These are phyloP conservation scores for Pluvianellus socialis DNA, from an alignment of 2,113 vertebrate species.

Conservation along the genomic window DNA sequence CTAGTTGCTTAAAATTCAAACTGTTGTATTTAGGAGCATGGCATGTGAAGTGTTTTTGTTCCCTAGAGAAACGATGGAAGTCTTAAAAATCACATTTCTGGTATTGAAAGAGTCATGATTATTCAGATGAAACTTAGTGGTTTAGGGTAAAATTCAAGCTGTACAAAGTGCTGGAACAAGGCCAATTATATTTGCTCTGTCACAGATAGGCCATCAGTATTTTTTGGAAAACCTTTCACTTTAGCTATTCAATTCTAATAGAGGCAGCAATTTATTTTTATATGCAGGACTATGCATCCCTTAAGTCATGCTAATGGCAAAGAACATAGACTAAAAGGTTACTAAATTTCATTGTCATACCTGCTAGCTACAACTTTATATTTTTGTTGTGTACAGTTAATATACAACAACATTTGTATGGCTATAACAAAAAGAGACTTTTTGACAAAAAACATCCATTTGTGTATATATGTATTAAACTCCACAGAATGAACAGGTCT, in stretches of 20 bases:
- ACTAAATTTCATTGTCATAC: neutral
- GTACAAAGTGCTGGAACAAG: neutral
- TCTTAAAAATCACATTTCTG: conserved; percentile 2
- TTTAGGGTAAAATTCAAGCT: neutral
- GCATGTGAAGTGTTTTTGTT: conserved; percentile 13
- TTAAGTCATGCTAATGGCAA: neutral
- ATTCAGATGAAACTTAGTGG: neutral
- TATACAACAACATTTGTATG: neutral
- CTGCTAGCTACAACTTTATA: neutral
- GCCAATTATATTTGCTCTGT: neutral
- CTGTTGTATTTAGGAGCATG: neutral
- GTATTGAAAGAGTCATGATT: neutral
- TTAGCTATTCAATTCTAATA: neutral
- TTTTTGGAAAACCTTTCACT: neutral
- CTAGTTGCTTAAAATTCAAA: conserved; percentile 47
- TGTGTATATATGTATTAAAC: neutral
- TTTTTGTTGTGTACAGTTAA: neutral
- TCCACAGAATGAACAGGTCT: neutral
- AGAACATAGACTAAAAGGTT: neutral
- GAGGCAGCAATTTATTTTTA: neutral
- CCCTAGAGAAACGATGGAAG: neutral
- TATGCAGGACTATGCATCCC: neutral
- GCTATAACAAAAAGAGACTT: neutral
- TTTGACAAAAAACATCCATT: neutral
- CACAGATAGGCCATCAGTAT: neutral